A percentile compares a stretch with the other conserved stretches of the same genome.
Conservation (phyloP, 2,797 vertebrate genomes). For the Echeneis naucrates region DNA sequence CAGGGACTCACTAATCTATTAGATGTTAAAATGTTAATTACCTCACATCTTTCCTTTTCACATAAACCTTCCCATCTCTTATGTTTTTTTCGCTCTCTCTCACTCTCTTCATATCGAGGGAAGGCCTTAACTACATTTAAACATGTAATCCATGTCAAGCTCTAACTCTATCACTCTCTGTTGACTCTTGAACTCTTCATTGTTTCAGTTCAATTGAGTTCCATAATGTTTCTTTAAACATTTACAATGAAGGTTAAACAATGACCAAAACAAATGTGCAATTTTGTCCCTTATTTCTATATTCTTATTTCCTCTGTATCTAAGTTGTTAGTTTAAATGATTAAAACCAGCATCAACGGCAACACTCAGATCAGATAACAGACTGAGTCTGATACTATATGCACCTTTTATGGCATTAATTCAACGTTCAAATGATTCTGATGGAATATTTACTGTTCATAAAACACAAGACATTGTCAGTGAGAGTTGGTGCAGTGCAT, state of each 20-base stretch:
- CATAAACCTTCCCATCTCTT: neutral
- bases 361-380: too few species aligned
- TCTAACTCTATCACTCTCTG: neutral
- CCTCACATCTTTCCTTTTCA: conserved; percentile 34
- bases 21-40: conserved; percentile 41
- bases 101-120: neutral
- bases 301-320: neutral
- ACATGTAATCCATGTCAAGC: conserved; percentile 59
- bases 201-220: neutral
- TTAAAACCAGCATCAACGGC: neutral
- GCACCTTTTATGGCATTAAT: too few species aligned
- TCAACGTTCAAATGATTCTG: too few species aligned
- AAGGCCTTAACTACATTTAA: conserved; percentile 55
- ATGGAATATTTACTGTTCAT: too few species aligned
- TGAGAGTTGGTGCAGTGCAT: too few species aligned
- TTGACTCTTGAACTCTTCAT: neutral
- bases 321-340: neutral
- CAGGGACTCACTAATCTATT: conserved; percentile 22
- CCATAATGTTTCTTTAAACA: neutral
- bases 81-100: too few species aligned
- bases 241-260: neutral
- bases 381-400: too few species aligned
- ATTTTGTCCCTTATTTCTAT: neutral
- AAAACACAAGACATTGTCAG: too few species aligned
- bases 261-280: neutral